Evolutionary conservation across 2,888 invertebrate species (phyloP).

Genomic region (Litoditis marina): DNA sequence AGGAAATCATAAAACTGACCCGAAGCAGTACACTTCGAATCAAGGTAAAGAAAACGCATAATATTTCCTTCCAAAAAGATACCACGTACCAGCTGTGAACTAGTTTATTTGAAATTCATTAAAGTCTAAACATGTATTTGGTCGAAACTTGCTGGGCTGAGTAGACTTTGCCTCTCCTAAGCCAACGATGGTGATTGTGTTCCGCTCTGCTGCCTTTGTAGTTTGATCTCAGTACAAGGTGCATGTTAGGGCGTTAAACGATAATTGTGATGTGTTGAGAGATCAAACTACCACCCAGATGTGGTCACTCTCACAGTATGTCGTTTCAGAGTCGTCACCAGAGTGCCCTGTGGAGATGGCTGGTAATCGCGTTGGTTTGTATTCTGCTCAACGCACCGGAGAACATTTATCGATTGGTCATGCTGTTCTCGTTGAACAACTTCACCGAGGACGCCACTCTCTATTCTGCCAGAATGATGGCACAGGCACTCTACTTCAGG

Average conservation of each 20-base stretch:
- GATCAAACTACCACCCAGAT: too few species aligned
- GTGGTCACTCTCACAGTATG: too few species aligned
- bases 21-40: conserved; percentile 20
- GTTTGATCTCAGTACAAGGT: too few species aligned
- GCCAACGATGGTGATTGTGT: background rate
- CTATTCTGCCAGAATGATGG: conserved; percentile 18
- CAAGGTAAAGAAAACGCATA: conserved; percentile 9
- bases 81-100: too few species aligned
- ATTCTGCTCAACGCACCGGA: conserved; percentile 30
- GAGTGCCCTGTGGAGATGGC: conserved; percentile 27
- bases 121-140: too few species aligned
- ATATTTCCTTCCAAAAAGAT: background rate
- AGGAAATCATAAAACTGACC: conserved; percentile 28
- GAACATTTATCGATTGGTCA: conserved; percentile 22
- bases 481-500: conserved; percentile 31
- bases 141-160: too few species aligned
- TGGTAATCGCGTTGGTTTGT: conserved; percentile 27
- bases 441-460: conserved; percentile 7
- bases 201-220: too few species aligned
- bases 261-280: too few species aligned
- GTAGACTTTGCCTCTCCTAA: too few species aligned
- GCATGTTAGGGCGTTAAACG: too few species aligned
- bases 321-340: conserved; percentile 24
- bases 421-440: conserved; percentile 8
- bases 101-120: too few species aligned